Evolutionary conservation across 1,140 invertebrate species (phyloP).

Genomic region (Adelges cooleyi): DNA sequence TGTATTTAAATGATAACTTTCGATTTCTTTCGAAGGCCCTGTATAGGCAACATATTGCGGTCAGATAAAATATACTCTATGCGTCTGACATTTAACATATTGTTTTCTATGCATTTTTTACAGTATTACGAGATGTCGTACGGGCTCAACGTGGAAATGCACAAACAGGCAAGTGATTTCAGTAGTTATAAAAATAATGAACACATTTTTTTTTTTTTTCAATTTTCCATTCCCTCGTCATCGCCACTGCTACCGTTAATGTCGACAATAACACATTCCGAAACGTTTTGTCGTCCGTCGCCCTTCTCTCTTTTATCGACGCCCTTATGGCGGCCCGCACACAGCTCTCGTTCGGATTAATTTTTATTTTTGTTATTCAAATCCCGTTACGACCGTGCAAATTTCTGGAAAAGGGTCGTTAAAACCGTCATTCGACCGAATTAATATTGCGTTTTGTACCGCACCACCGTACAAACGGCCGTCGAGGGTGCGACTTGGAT

Average conservation of each 20-base stretch:
- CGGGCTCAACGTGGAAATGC: slow-evolving; percentile 98
- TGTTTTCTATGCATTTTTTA: slow-evolving; percentile 45
- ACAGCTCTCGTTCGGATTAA: too few relatives aligned
- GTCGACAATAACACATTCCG: too few relatives aligned
- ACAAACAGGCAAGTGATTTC: slow-evolving; percentile 80
- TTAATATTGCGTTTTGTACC: slow-evolving; percentile 26
- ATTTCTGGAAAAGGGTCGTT: slow-evolving; percentile 26
- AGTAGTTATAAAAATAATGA: not conserved
- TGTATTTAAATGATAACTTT: too few relatives aligned
- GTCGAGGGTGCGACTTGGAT: not conserved
- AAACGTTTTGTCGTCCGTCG: not conserved
- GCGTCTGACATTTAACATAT: too few relatives aligned
- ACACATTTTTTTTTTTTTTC: not conserved
- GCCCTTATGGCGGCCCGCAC: too few relatives aligned
- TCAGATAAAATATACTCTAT: too few relatives aligned
- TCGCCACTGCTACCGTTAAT: not conserved
- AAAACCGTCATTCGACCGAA: slow-evolving; percentile 22
- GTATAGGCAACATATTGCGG: too few relatives aligned
- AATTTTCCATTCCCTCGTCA: not conserved
- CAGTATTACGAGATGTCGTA: slow-evolving; percentile 99
- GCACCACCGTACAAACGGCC: not conserved
- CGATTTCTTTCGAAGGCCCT: too few relatives aligned
- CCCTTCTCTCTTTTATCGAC: too few relatives aligned
- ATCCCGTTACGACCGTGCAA: slow-evolving; percentile 14
- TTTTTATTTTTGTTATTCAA: slow-evolving; percentile 10